Percentiles rank a stretch among this genome's conserved stretches.
phyloP scores from a whole-genome alignment of 1,140 invertebrate genomes.

The Delia radicum region DNA sequence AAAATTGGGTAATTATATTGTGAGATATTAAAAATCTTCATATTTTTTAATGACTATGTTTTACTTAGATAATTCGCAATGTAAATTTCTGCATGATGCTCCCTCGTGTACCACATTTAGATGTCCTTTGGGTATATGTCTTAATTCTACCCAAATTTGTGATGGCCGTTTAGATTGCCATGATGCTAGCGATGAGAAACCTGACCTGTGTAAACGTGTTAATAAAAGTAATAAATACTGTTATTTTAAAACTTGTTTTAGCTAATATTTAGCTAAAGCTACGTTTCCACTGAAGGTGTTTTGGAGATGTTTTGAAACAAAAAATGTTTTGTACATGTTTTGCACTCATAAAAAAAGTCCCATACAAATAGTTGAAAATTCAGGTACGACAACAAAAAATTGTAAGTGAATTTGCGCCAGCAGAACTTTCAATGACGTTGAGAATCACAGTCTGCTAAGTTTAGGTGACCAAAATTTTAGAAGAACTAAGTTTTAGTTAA shows the following conservation, averaged over 20 bases:
- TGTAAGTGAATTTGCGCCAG: no score
- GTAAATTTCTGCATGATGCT: constrained; percentile 26
- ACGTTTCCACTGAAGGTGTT: no score
- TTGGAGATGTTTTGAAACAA: background rate
- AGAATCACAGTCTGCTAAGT: no score
- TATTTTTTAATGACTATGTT: background rate
- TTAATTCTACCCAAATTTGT: constrained; percentile 65
- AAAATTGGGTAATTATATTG: constrained; percentile 37
- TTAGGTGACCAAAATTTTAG: no score
- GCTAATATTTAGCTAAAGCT: no score
- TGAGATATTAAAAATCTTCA: background rate
- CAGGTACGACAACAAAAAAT: no score
- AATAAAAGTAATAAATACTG: constrained; percentile 36
- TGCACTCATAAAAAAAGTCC: no score
- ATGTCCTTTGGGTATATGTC: constrained; percentile 71
- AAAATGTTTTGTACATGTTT: no score
- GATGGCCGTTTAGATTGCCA: constrained; percentile 72
- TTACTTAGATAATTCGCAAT: constrained; percentile 37
- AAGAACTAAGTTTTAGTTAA: no score
- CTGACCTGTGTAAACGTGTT: constrained; percentile 56
- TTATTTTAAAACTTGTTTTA: no score
- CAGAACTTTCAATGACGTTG: no score
- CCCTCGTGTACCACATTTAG: constrained; percentile 58
- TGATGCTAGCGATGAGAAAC: constrained; percentile 65
- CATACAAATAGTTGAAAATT: no score